Conservation (phyloP, 2,888 invertebrate genomes). For the Pyrocoelia pectoralis region DNA sequence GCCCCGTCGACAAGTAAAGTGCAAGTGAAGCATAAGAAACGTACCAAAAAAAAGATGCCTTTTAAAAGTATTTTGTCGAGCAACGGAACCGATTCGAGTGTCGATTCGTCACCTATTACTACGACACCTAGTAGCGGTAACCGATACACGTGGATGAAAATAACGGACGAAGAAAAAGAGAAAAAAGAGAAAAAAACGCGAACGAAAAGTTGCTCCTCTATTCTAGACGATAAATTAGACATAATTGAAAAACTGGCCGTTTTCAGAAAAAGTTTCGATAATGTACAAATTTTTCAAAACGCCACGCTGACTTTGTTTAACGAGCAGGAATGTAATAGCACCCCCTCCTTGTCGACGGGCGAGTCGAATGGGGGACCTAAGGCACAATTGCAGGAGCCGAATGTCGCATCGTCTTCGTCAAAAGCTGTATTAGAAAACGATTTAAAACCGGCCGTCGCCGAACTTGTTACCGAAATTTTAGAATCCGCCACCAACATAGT, state of each 20-base stretch:
- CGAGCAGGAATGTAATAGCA: conserved; percentile 14
- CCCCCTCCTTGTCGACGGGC: no score
- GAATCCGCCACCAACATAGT: conserved; percentile 36
- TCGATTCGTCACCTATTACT: conserved; percentile 50
- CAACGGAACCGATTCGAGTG: conserved; percentile 25
- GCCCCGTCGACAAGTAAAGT: conserved; percentile 13
- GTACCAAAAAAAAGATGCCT: conserved; percentile 38
- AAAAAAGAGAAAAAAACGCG: conserved; percentile 51
- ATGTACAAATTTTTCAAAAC: conserved; percentile 54
- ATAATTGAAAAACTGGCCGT: conserved; percentile 59
- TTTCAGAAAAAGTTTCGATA: conserved; percentile 58
- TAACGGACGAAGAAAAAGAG: conserved; percentile 47
- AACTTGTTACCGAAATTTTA: conserved; percentile 39
- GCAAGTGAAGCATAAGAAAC: conserved; percentile 25
- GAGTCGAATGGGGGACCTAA: no score
- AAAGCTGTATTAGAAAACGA: conserved; percentile 11
- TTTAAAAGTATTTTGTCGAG: conserved; percentile 19
- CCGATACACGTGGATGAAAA: conserved; percentile 54
- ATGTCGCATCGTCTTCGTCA: background rate
- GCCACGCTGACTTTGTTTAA: conserved; percentile 41
- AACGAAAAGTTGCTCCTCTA: conserved; percentile 58
- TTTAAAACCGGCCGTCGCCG: conserved; percentile 46
- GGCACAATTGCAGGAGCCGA: conserved; percentile 4
- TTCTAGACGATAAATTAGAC: conserved; percentile 55
- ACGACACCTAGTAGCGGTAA: conserved; percentile 54